A percentile compares a stretch with the other conserved stretches of the same genome.
These are phyloP conservation scores for Anthopleura xanthogrammica DNA, from an alignment of 92 coral and sea anemone species.

Conservation along the genomic window DNA sequence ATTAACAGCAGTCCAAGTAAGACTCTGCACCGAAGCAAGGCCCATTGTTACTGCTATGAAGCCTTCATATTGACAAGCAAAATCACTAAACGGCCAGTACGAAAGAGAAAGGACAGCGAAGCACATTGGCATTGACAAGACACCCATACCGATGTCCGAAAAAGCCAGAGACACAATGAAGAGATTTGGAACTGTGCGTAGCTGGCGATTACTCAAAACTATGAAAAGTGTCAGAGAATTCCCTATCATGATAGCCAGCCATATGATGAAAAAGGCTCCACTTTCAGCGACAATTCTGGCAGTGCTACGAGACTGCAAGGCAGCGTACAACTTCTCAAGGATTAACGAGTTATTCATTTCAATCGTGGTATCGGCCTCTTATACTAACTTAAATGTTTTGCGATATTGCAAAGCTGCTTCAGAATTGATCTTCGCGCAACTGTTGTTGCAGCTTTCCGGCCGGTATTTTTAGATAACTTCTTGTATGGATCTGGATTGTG, in stretches of 20 bases:
- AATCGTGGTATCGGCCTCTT: not conserved
- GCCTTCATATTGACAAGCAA: conserved; percentile 53
- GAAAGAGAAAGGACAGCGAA: conserved; percentile 30
- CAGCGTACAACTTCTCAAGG: conserved; percentile 30
- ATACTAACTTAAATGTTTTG: not conserved
- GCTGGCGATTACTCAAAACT: conserved; percentile 14
- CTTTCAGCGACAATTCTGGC: conserved; percentile 39
- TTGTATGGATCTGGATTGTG: not conserved
- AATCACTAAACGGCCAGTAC: conserved; percentile 47
- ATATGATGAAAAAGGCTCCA: conserved; percentile 32
- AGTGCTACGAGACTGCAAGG: conserved; percentile 43
- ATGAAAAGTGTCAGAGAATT: conserved; percentile 50
- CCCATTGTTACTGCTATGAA: conserved; percentile 28
- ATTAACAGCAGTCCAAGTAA: conserved; percentile 53
- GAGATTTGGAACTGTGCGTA: conserved; percentile 40
- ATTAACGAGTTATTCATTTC: conserved; percentile 21
- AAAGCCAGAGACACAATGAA: conserved; percentile 55
- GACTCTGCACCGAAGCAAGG: conserved; percentile 45
- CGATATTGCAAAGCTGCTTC: not conserved
- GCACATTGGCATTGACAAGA: conserved; percentile 31
- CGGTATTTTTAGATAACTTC: not conserved
- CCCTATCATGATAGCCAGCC: conserved; percentile 39
- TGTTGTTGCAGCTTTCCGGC: not conserved
- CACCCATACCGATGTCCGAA: conserved; percentile 47
- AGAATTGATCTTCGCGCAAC: not conserved